Evolutionary conservation across 2,797 vertebrate genomes (phyloP), one percentile per base, ranked within the genome.

Genomic region (Hypotaenidia philippensis): DNA sequence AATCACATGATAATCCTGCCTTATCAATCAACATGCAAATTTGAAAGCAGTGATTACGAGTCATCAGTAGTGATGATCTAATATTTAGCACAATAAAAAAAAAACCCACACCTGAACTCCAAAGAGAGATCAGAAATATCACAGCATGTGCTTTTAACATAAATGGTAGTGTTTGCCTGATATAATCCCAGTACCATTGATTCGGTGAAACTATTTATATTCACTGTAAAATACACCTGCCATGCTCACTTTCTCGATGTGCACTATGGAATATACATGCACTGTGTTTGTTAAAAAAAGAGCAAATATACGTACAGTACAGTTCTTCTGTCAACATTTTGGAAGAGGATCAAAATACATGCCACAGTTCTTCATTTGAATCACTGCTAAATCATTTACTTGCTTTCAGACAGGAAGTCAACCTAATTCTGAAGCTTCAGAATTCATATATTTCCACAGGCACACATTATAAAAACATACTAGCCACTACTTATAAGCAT

Each of bases 11-110:
- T 81, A 88, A 90, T 90, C 74, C 44, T 78, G 21, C 41, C 4
- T 81, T 92, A 85, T 74, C 83, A 94, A 90, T 86, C 80, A 57
- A 38, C 9, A 11, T 26, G 61, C 71, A 68, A 68, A 32, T 88
- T 94, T 83, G 44, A 94, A 90, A 91, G 79, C 34, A 38, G 50
- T 44, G 45, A 71, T 87, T 90, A 57, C 50, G 72, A 81, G 53
- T 55, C 70, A 50, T 84, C 44, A 63, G 44, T 60, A 72, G 22
- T 4, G 34, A 38, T 75, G 38, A 63, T 63, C 66, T 82, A 69
- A 34, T 94, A 74, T 69, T 59, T 44, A 72, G 20, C 56, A 55
- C 38, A 72, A 50, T 7, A 6, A 0, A 15, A 47, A 0, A 15
- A 47, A 66, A 41, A 41, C 26, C 36, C 11, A 60, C 8, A 76